Evolutionary conservation across 1,140 invertebrate genomes (phyloP).

Genomic region (Caenorhabditis briggsae): DNA sequence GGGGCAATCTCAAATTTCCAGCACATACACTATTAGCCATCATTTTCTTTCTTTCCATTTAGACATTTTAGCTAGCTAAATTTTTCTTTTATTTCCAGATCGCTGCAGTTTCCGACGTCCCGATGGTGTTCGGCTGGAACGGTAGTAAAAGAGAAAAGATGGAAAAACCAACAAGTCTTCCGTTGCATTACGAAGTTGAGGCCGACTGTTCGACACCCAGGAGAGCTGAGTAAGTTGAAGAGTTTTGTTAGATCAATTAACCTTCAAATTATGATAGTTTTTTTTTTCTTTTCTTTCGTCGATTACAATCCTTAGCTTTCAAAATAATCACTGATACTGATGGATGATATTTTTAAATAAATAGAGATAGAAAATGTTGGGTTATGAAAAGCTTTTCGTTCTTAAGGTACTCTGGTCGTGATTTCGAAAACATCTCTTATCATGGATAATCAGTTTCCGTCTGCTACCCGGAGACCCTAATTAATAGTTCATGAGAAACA

Average conservation of each 20-base stretch:
- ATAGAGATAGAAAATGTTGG: too few relatives aligned
- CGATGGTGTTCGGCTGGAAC: slow-evolving; percentile 35
- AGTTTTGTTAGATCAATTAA: background rate
- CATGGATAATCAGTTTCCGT: too few relatives aligned
- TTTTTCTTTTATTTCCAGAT: slow-evolving; percentile 1
- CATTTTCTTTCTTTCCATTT: background rate
- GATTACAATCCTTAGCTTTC: background rate
- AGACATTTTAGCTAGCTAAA: background rate
- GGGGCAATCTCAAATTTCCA: background rate
- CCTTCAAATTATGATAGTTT: background rate
- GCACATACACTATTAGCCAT: background rate
- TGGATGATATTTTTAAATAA: too few relatives aligned
- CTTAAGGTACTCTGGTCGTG: too few relatives aligned
- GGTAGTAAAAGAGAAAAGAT: slow-evolving; percentile 1
- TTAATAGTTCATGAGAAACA: too few relatives aligned
- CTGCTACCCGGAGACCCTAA: too few relatives aligned
- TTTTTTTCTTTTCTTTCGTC: background rate
- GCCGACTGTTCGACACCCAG: slow-evolving; percentile 19
- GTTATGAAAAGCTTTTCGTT: too few relatives aligned
- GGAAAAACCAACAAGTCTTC: slow-evolving; percentile 29
- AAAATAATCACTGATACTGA: too few relatives aligned
- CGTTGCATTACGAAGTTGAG: slow-evolving; percentile 7
- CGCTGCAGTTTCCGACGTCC: slow-evolving; percentile 13
- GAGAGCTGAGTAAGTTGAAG: slow-evolving; percentile 25
- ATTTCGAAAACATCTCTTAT: too few relatives aligned